These are phyloP conservation scores for Euspilapteryx auroguttella DNA, from an alignment of 2,888 invertebrate genomes.

Conservation along the genomic window DNA sequence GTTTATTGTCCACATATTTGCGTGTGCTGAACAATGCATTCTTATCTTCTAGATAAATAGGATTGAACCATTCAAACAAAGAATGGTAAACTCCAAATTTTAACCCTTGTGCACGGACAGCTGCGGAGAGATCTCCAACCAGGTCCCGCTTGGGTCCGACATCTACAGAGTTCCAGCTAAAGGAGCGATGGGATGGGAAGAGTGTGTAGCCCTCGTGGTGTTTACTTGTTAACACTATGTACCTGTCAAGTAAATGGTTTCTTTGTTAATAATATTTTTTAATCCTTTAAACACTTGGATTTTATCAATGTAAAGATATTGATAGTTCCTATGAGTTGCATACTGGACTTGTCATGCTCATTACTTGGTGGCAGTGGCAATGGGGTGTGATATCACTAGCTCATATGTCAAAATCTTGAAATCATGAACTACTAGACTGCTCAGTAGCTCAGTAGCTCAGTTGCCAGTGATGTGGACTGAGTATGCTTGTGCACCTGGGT, in stretches of 20 bases:
- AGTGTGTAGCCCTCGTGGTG: conserved; percentile 87
- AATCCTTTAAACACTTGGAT: no score
- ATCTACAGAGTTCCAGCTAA: conserved; percentile 83
- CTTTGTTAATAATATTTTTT: no score
- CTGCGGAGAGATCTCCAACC: conserved; percentile 73
- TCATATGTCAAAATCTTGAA: no score
- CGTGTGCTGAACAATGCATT: conserved; percentile 62
- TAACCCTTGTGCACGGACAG: conserved; percentile 65
- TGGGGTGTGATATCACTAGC: no score
- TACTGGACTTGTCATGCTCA: no score
- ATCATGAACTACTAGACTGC: no score
- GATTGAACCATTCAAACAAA: conserved; percentile 87
- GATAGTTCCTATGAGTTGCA: no score
- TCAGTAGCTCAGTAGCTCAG: no score
- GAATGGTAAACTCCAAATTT: conserved; percentile 87
- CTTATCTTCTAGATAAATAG: conserved; percentile 75
- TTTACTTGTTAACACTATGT: conserved; percentile 83
- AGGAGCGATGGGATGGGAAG: conserved; percentile 82
- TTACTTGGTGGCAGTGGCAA: no score
- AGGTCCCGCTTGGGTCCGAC: conserved; percentile 78
- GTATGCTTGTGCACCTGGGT: no score
- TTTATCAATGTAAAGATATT: no score
- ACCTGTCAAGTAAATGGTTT: conserved; percentile 54
- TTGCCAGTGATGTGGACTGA: no score
- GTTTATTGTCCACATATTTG: conserved; percentile 70